These are phyloP conservation scores for Prunella himalayana DNA, from an alignment of 2,113 vertebrate species.

Conservation along the genomic window DNA sequence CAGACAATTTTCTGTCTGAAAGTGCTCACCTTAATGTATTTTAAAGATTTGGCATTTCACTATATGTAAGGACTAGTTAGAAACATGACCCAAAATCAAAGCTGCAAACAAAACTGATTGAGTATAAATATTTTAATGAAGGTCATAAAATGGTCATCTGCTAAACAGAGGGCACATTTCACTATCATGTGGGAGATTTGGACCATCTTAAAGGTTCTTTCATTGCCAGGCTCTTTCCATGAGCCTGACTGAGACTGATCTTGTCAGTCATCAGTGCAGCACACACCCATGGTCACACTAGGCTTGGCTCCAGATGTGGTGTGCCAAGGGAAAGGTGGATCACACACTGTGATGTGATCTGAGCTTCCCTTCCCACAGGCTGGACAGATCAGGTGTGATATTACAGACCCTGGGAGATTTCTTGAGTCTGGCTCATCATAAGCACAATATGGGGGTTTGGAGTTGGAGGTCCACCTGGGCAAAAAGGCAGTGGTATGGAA, in stretches of 20 bases:
- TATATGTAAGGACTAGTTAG: neutral
- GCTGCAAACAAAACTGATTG: neutral
- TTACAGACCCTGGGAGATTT: neutral
- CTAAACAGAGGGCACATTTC: neutral
- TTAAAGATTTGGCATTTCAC: neutral
- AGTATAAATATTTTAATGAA: neutral
- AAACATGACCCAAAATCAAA: neutral
- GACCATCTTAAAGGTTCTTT: neutral
- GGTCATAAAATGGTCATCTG: neutral
- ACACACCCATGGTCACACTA: fast-evolving
- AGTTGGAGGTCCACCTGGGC: neutral
- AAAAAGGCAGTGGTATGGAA: neutral
- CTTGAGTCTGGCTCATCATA: neutral
- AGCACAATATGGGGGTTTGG: neutral
- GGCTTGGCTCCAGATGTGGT: neutral
- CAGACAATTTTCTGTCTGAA: neutral
- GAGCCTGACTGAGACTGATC: neutral
- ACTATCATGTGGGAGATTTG: neutral
- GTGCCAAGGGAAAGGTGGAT: neutral
- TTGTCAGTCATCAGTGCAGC: neutral
- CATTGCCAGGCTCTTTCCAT: neutral
- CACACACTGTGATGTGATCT: neutral
- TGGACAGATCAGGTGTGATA: neutral
- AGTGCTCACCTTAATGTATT: neutral
- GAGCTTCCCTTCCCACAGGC: neutral